Evolutionary conservation across 2,888 invertebrate genomes (phyloP), one percentile per base, ranked within the genome.

Genomic region (Palloptera scutellata): DNA sequence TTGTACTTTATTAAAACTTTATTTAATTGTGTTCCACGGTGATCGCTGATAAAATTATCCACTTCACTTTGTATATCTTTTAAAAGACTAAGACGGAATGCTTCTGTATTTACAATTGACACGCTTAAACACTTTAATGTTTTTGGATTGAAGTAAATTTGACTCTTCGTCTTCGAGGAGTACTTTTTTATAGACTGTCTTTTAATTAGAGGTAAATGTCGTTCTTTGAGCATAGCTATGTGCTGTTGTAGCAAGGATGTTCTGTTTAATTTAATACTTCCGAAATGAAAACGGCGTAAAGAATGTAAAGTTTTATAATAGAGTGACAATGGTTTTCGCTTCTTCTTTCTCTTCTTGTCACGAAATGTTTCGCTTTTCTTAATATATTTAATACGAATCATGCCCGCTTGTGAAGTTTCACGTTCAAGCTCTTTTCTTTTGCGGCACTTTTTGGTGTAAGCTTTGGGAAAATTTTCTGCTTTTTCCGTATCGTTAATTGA

Each of bases 131-230:
- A 72, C 70, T 78, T 81, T 2, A 82, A 72, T 5, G 79, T 74
- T 42, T 72, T 68, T 0, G 79, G 80, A 74, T 72, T 77, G 11
- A 66, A 72, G 43, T 62, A 58, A 12, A 9, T 20, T 15, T 41
- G 3, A 40, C 10, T 30, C 20, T 13, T 51, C 20, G 30, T 11
- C 2, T 19, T 55, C 13, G 62, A 52, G 3, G 67, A 54, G 54
- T 70, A 75, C 42, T 77, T 72, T 64, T 77, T 78, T 4, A 73
- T 73, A 10, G 75, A 78, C 61, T 75, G 75, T 13, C 78, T 71
- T 67, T 79, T 81, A 17, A 79, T 79, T 3, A 79, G 66, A 0
- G 80, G 80, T 65, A 81, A 67, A 45, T 74, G 76, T 8, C 75
- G 75, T 60, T 81, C 78, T 55, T 70, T 76, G 11, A 72, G 60